A percentile compares a stretch with the other conserved stretches of the same genome.
Evolutionary conservation across 2,888 invertebrate genomes (phyloP).

Genomic region (Cheilosia urbana): DNA sequence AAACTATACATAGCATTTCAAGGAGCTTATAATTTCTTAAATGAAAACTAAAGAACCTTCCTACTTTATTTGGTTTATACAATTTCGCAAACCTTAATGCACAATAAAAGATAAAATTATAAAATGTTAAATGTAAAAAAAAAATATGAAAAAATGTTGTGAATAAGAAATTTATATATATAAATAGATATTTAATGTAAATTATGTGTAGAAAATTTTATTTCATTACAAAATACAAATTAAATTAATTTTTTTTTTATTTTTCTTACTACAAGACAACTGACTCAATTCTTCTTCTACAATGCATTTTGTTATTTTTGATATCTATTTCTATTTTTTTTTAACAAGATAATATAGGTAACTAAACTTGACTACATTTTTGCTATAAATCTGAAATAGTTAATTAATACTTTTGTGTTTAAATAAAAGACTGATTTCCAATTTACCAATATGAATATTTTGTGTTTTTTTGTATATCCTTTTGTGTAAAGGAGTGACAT

Average conservation of each 20-base stretch:
- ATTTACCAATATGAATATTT: conserved; percentile 79
- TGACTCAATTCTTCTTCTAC: conserved; percentile 44
- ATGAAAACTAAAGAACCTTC: conserved; percentile 48
- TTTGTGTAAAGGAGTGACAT: neutral
- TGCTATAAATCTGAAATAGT: conserved; percentile 71
- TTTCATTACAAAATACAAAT: conserved; percentile 60
- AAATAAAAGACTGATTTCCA: conserved; percentile 83
- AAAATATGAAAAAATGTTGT: conserved; percentile 67
- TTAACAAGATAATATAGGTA: conserved; percentile 62
- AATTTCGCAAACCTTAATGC: conserved; percentile 47
- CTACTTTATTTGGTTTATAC: conserved; percentile 62
- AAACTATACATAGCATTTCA: neutral
- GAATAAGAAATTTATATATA: conserved; percentile 73
- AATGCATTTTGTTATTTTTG: conserved; percentile 28
- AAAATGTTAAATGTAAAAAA: conserved; percentile 61
- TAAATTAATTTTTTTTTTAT: conserved; percentile 52
- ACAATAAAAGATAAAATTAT: conserved; percentile 46
- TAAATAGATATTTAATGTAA: conserved; percentile 75
- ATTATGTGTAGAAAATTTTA: conserved; percentile 73
- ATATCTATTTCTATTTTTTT: conserved; percentile 13
- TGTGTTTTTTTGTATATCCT: conserved; percentile 12
- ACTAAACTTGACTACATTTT: conserved; percentile 77
- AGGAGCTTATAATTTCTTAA: neutral
- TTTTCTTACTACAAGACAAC: conserved; percentile 40
- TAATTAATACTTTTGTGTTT: conserved; percentile 77